Base-by-base conservation (phyloP, 2,113 vertebrate species). In the Menura novaehollandiae region DNA sequence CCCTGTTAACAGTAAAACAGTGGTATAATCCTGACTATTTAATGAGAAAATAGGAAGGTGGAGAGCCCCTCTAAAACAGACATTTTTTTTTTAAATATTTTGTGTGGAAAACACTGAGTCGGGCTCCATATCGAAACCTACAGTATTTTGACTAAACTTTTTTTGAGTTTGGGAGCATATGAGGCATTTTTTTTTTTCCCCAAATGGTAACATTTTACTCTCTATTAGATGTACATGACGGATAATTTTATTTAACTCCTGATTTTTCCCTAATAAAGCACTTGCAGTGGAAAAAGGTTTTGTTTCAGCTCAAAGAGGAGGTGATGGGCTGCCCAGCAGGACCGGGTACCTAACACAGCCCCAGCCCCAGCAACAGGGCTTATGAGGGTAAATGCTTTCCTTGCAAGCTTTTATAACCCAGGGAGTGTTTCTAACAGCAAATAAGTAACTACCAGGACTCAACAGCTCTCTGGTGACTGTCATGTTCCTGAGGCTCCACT, bases 391-490 rank as follows among this genome's bases (percentile, higher is more conserved):
- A 41, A 39, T 5, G 24, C 75, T 73, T 72, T 72, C 46, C 63
- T 47, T 22, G 11, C 41, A 87, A 89, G 49, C 53, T 96, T 89
- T 80, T 75, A 68, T 58, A 96, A 91, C 72, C 74, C 75, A n/a
- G 23, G 77, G 44, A 80, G 49, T 16, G 24, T 88, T 87, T 86
- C 64, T 69, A 76, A 55, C 44, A 96, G 72, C 84, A 88, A 95
- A 83, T 67, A 91, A 95, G 60, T 46, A 95, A 56, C 92, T 92
- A 93, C 49, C 74, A 91, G 92, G 58, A 91, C 56, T 95, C 73
- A 58, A 53, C 41, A 89, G 39, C 51, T 91, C 85, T 95, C 66
- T 72, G 52, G 85, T 94, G 95, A 94, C 90, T 46, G 10, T 23
- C 27, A 1, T 77, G 77, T 59, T 97, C 89, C 83, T 73, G 87